These are phyloP conservation scores for Hypsibius dujardini DNA, from an alignment of 1,140 invertebrate species.

Conservation along the genomic window DNA sequence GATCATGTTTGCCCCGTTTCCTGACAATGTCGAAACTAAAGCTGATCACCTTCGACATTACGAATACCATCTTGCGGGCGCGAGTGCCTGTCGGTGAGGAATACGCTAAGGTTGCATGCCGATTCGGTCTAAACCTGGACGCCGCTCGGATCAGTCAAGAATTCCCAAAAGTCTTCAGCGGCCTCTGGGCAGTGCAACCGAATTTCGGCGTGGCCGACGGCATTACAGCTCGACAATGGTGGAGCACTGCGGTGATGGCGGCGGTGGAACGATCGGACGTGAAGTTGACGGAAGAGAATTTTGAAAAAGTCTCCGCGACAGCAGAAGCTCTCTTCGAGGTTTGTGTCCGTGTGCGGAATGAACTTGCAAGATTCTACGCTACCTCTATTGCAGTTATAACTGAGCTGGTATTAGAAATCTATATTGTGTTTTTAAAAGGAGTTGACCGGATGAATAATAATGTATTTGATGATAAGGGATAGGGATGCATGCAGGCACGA, in stretches of 20 bases:
- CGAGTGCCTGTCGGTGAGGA: conserved; percentile 47
- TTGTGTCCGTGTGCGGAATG: neutral
- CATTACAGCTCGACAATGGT: conserved; percentile 60
- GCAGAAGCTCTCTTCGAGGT: neutral
- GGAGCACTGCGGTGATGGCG: conserved; percentile 46
- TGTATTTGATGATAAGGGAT: too few relatives aligned
- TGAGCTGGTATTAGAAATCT: too few relatives aligned
- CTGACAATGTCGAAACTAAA: too few relatives aligned
- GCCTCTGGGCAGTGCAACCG: conserved; percentile 48
- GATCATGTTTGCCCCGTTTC: too few relatives aligned
- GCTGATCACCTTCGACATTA: conserved; percentile 74
- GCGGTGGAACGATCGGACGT: conserved; percentile 39
- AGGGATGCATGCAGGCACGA: too few relatives aligned
- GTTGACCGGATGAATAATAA: too few relatives aligned
- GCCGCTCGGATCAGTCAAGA: too few relatives aligned
- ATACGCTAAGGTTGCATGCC: conserved; percentile 43
- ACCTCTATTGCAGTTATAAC: too few relatives aligned
- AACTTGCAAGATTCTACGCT: conserved; percentile 26
- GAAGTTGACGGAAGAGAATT: conserved; percentile 28
- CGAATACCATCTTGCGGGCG: conserved; percentile 58
- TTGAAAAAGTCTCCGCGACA: conserved; percentile 39
- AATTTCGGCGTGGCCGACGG: conserved; percentile 53
- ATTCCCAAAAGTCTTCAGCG: conserved; percentile 44
- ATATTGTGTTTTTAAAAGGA: too few relatives aligned
- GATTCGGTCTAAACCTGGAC: too few relatives aligned